Base-by-base conservation (phyloP, 1,140 invertebrate species). In the Brachionus rotundiformis region DNA sequence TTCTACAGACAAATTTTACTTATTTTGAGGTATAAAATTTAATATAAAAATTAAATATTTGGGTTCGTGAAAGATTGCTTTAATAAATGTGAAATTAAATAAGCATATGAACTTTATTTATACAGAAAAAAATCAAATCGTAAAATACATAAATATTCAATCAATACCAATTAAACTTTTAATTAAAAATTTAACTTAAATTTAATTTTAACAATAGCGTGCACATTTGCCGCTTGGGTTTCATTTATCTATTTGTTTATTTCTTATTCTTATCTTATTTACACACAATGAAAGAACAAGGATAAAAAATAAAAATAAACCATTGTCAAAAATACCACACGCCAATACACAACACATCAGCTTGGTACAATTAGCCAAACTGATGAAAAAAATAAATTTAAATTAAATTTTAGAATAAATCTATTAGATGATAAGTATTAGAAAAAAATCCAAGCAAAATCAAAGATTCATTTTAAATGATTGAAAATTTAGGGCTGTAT, bases 91-190 rank as follows among this genome's bases (percentile, higher is more conserved):
- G 6, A 41, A 7, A 7, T 41, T 41, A 41, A 6, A 41, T 27
- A n/a, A 59, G 19, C 39, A 41, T 13, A 13, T 41, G 10, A 41
- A 41, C 0, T 41, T 41, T 41, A 41, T 41, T 41, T 41, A 41
- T 41, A 41, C 39, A 59, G 25, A 59, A 27, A 63, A 29, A 63
- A 8, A 63, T 2, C 29, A 63, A 63, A 63, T 11, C 11, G 61
- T 63, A 63, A 63, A 63, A 63, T 63, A 63, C 61, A 63, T 63
- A 63, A 63, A 63, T 63, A 63, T 29, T 63, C 61, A 63, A 63
- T 63, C 61, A 63, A 63, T 63, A 63, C n/a, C n/a, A 63, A 63
- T 63, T 27, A 29, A 13, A 11, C 29, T n/a, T 11, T 63, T 13
- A 29, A 29, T 27, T 7, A 63, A 63, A 63, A 63, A 63, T 63